These are phyloP conservation scores for Drosophila buzzatii DNA, from an alignment of 2,888 invertebrate genomes.

Conservation along the genomic window DNA sequence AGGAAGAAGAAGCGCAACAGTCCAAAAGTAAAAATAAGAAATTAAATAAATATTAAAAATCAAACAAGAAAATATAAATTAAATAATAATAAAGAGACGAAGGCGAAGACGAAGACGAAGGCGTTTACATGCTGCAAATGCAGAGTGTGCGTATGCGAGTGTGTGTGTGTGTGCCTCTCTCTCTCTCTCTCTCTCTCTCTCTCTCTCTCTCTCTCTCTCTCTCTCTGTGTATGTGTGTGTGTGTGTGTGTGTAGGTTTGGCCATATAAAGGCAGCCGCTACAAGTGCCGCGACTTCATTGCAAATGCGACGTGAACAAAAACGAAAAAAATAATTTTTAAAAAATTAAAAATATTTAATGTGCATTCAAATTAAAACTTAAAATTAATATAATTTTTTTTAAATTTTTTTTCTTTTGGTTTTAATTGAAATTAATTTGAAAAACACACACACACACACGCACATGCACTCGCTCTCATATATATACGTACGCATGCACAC, in stretches of 20 bases:
- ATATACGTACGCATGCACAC: not conserved
- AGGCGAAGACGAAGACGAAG: slow-evolving; percentile 12
- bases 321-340: slow-evolving; percentile 16
- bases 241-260: slow-evolving; percentile 29
- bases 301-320: slow-evolving; percentile 47
- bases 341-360: slow-evolving; percentile 4
- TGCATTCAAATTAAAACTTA: slow-evolving; percentile 11
- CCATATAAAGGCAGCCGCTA: slow-evolving; percentile 59
- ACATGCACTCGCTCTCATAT: not conserved
- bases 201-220: not conserved
- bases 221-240: not conserved
- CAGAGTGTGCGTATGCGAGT: slow-evolving; percentile 10
- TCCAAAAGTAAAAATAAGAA: slow-evolving; percentile 16
- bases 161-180: not conserved
- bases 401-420: slow-evolving; percentile 20
- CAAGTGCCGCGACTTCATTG: slow-evolving; percentile 64
- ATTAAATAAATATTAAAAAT: not conserved
- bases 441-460: slow-evolving; percentile 6
- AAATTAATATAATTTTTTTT: slow-evolving; percentile 1
- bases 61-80: not conserved
- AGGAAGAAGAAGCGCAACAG: slow-evolving; percentile 3
- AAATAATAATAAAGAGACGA: slow-evolving; percentile 1
- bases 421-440: slow-evolving; percentile 14
- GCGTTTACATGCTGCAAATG: slow-evolving; percentile 41
- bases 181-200: too few species aligned